Evolutionary conservation across 2,797 vertebrate genomes (phyloP).

Genomic region (Hippoglossus hippoglossus): DNA sequence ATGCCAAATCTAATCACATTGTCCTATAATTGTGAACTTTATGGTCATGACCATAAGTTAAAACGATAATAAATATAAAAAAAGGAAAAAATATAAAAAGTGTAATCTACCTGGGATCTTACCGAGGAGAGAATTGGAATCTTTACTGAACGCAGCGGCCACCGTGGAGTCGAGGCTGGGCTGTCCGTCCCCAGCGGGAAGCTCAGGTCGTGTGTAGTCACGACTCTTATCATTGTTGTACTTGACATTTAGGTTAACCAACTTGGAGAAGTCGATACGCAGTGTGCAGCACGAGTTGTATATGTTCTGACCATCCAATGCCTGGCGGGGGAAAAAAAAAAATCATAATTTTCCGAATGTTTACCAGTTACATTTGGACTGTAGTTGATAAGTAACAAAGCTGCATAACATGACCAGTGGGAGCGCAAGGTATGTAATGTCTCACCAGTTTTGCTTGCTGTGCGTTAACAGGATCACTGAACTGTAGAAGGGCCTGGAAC

Average conservation of each 20-base stretch:
- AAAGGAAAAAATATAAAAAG: constrained; percentile 54
- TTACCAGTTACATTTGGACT: background rate
- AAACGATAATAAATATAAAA: background rate
- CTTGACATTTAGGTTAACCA: constrained; percentile 98
- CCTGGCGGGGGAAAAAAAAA: constrained; percentile 73
- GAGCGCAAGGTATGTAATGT: background rate
- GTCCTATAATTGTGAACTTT: background rate
- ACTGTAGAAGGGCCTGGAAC: constrained; percentile 97
- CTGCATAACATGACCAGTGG: too few relatives aligned
- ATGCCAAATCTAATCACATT: background rate
- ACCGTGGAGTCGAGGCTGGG: constrained; percentile 91
- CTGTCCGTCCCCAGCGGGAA: constrained; percentile 95
- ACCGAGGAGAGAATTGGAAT: constrained; percentile 96
- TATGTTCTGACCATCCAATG: constrained; percentile 97
- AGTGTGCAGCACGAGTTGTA: constrained; percentile 99
- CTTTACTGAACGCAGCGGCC: constrained; percentile 94
- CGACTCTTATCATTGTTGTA: constrained; percentile 99
- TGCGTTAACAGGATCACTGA: constrained; percentile 93
- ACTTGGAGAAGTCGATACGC: constrained; percentile 98
- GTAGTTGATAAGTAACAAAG: background rate
- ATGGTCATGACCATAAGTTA: background rate
- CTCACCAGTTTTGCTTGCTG: constrained; percentile 97
- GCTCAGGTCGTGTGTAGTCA: constrained; percentile 97
- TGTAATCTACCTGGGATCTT: constrained; percentile 86
- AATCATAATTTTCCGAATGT: background rate